phyloP scores from a whole-genome alignment of 2,797 vertebrate species.

The Peromyscus nudipes region DNA sequence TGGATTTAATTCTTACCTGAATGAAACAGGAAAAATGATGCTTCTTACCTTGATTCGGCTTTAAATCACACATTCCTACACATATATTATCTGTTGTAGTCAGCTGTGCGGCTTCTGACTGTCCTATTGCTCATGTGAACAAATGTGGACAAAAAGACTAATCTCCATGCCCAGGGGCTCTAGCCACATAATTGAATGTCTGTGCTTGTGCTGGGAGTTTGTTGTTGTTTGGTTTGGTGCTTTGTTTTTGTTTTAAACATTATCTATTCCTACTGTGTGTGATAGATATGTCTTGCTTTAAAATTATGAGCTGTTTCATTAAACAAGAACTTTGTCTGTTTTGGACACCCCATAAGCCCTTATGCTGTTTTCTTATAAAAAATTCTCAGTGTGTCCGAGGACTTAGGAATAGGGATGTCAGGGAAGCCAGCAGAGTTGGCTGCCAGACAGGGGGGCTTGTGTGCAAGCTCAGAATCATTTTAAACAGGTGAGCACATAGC shows the following conservation, averaged over 20 bases:
- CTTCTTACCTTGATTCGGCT: constrained; percentile 59
- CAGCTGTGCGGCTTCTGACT: neutral
- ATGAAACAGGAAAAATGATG: constrained; percentile 56
- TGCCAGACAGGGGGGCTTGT: constrained; percentile 6
- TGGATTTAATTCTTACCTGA: constrained; percentile 73
- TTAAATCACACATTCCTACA: constrained; percentile 50
- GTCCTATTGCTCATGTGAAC: constrained; percentile 65
- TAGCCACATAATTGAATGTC: constrained; percentile 47
- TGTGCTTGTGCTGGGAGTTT: neutral
- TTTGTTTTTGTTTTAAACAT: neutral
- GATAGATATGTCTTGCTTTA: constrained; percentile 45
- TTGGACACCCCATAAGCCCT: constrained; percentile 34
- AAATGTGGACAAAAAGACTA: constrained; percentile 61
- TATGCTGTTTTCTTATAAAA: constrained; percentile 23
- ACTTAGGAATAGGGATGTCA: neutral
- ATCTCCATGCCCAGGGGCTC: neutral
- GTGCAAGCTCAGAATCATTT: neutral
- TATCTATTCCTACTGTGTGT: neutral
- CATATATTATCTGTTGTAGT: constrained; percentile 39
- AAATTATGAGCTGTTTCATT: constrained; percentile 63
- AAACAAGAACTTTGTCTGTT: constrained; percentile 6
- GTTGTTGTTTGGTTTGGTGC: neutral
- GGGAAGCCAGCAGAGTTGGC: neutral
- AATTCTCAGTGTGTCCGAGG: constrained; percentile 2
- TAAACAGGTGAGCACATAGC: neutral